A percentile compares a stretch with the other conserved stretches of the same genome.
phyloP scores from a whole-genome alignment of 2,113 vertebrate species.

The Menura novaehollandiae region DNA sequence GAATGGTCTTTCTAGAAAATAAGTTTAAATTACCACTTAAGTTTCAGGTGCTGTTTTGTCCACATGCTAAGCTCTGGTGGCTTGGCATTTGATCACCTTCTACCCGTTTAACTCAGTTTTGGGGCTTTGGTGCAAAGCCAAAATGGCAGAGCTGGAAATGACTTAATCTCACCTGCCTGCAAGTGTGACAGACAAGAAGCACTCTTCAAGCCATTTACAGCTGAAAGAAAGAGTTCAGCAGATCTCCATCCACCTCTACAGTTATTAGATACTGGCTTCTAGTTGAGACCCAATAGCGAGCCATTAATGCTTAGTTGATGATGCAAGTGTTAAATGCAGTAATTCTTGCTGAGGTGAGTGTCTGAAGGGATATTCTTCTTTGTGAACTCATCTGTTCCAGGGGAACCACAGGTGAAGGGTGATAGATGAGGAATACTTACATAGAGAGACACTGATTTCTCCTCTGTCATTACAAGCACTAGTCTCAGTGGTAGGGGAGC shows the following conservation, averaged over 20 bases:
- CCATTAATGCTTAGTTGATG: not conserved
- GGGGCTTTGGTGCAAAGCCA: not conserved
- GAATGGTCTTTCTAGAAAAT: too few species aligned
- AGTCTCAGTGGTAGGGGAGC: not conserved
- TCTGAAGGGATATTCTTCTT: not conserved
- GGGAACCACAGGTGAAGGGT: not conserved
- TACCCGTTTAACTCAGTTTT: too few species aligned
- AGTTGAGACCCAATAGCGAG: not conserved
- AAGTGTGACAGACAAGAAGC: not conserved
- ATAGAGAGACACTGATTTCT: not conserved
- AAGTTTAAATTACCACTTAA: too few species aligned
- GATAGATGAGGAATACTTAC: not conserved
- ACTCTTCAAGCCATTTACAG: not conserved
- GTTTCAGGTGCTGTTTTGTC: too few species aligned
- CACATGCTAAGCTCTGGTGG: too few species aligned
- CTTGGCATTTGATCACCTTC: too few species aligned
- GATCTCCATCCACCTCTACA: not conserved
- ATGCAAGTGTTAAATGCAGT: not conserved
- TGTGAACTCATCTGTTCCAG: not conserved
- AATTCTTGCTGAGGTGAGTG: not conserved
- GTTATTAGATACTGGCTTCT: not conserved
- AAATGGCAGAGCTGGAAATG: not conserved
- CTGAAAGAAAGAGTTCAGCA: not conserved
- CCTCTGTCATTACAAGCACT: not conserved
- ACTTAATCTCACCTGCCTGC: not conserved